Conservation (phyloP, 2,113 vertebrate genomes). For the Platichthys flesus region DNA sequence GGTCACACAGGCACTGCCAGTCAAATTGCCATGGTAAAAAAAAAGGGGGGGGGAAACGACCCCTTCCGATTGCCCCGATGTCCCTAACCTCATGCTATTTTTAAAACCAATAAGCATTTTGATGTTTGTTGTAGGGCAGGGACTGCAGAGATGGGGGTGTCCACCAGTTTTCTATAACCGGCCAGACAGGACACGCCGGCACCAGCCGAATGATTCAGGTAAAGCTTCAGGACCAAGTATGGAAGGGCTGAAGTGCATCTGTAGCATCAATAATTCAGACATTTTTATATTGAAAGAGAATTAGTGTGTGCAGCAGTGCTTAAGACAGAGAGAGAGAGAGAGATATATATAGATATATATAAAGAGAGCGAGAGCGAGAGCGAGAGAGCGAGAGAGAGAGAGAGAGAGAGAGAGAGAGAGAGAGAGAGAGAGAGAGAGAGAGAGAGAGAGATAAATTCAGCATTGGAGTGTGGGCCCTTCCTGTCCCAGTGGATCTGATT, state of each 20-base stretch:
- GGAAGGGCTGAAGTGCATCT: conserved; percentile 47
- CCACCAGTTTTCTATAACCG: conserved; percentile 50
- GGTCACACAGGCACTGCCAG: conserved; percentile 44
- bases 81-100: conserved; percentile 3
- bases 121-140: conserved; percentile 53
- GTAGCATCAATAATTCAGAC: conserved; percentile 67
- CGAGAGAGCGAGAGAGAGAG: conserved; percentile 3
- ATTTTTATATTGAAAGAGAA: conserved; percentile 40
- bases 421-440: no score
- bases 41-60: conserved; percentile 1
- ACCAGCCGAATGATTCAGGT: conserved; percentile 60
- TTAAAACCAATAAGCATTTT: conserved; percentile 14
- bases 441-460: conserved; percentile 34
- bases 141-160: conserved; percentile 65
- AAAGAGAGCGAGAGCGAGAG: neutral
- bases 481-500: conserved; percentile 75
- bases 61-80: neutral
- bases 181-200: conserved; percentile 38
- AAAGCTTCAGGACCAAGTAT: conserved; percentile 40
- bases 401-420: neutral
- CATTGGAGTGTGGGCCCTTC: conserved; percentile 41
- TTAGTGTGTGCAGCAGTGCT: conserved; percentile 24
- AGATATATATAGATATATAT: neutral
- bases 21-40: conserved; percentile 58
- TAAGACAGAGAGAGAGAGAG: conserved; percentile 11